These are phyloP conservation scores for Drosophila subpulchrella DNA, from an alignment of 1,140 invertebrate species.

Conservation along the genomic window DNA sequence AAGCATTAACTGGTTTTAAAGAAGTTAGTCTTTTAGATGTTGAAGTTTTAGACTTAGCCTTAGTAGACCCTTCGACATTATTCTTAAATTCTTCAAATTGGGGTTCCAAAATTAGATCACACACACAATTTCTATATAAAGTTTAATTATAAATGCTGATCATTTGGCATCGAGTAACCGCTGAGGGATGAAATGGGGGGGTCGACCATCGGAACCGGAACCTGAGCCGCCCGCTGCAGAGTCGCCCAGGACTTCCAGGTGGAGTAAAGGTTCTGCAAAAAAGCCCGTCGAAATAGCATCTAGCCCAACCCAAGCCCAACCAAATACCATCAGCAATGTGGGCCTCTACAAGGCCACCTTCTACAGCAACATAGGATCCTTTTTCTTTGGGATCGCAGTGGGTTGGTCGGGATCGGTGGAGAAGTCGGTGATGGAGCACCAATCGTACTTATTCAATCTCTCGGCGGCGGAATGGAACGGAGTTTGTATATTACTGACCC, in stretches of 20 bases:
- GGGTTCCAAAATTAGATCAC: neutral
- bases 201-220: neutral
- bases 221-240: neutral
- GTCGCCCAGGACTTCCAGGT: neutral
- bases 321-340: neutral
- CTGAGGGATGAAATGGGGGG: neutral
- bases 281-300: neutral
- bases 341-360: constrained; percentile 49
- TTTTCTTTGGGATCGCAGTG: constrained; percentile 87
- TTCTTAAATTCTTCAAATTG: neutral
- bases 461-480: constrained; percentile 46
- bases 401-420: constrained; percentile 89
- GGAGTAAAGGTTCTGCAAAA: neutral
- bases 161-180: neutral
- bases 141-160: neutral
- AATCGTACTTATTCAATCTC: constrained; percentile 63
- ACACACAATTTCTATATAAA: neutral
- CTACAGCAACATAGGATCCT: constrained; percentile 85
- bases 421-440: constrained; percentile 68
- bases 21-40: too few species aligned
- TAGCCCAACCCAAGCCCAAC: too few species aligned
- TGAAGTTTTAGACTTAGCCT: neutral
- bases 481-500: constrained; percentile 22
- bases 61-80: neutral
- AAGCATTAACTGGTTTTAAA: too few species aligned